Base-by-base conservation (phyloP, 2,888 invertebrate genomes). In the Limulus polyphemus region DNA sequence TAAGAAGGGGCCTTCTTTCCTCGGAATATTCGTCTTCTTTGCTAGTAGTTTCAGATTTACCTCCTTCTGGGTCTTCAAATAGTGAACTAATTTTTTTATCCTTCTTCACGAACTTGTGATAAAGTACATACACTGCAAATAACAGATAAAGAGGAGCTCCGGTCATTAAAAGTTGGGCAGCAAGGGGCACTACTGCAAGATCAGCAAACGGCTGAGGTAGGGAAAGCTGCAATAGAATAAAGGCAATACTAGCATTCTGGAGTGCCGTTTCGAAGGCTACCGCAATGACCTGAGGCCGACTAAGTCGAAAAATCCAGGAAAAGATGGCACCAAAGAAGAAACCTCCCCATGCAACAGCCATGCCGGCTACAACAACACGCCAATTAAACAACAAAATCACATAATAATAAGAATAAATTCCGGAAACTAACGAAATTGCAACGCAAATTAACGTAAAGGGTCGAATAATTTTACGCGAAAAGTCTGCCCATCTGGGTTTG, bases 341-440 rank as follows among this genome's bases (percentile, higher is more conserved):
- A 0, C 92, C 92, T 49, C 88, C 73, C 84, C 88, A 89, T 0
- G 92, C 91, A 57, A 92, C 78, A 1, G 85, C 82, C 75, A 90
- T 81, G 2, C 91, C 91, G 1, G 88, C 86, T 11, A 89, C 74
- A 17, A 87, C 74, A 65, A 91, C 89, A 79, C 58, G 61, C 90
- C 90, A 91, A 2, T 87, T 86, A 75, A 95, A 90, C 69, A 95
- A 77, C 73, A 87, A 78, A 74, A 95, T 93, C 61, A 95, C 83
- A 76, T 91, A 94, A 58, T 88, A 75, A 77, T 95, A 94, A n/a
- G 90, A 87, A 62, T 87, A 81, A 55, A 90, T 85, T 0, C 93
- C 94, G 76, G 94, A 91, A 9, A 87, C 75, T 7, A 93, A 75
- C 0, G 77, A 63, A 7, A 62, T n/a, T n/a, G 59, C 13, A 10